Base-by-base conservation (phyloP, 2,113 vertebrate genomes). In the Tricholaema leucomelas region DNA sequence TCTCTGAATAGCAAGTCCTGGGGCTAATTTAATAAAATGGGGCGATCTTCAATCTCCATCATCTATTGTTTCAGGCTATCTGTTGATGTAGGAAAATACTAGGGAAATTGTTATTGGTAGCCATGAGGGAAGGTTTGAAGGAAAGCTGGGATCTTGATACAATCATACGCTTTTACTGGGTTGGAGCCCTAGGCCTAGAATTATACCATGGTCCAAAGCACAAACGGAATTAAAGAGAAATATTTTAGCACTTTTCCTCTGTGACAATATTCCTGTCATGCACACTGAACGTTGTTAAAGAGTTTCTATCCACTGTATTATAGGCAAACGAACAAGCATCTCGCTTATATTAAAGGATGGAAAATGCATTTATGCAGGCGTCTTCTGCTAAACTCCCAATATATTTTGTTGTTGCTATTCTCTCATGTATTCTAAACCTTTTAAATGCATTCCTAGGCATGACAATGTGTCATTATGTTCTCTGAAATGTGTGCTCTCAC, bases 21-120 rank as follows among this genome's bases (percentile, higher is more conserved):
- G 20, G 72, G 92, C 83, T 89, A 85, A 92, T 88, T 93, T 88
- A 92, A 93, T 95, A 94, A 95, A 93, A 85, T 23, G 65, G 19
- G 13, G 9, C 73, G 64, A 88, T 86, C 80, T 91, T 96, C 90
- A 75, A 66, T 84, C 50, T 90, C 60, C 23, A 40, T 63, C 67
- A 27, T 73, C 36, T 85, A 74, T 71, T 89, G 74, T 92, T 92
- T 92, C 86, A 89, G 94, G 87, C 88, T 96, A 60, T 94, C 55
- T 67, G 75, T 81, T 94, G 84, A 93, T 70, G 48, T 67, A 94
- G 84, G 78, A 92, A 94, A 87, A 93, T 92, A 86, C 56, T 79
- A 92, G 91, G 87, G 89, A 80, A 89, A 64, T 91, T 92, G 88
- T 95, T 91, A 93, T 94, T 87, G 77, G 46, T 85, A 91, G 91